phyloP scores from a whole-genome alignment of 2,888 invertebrate genomes.

The Omphaloscelis lunosa region DNA sequence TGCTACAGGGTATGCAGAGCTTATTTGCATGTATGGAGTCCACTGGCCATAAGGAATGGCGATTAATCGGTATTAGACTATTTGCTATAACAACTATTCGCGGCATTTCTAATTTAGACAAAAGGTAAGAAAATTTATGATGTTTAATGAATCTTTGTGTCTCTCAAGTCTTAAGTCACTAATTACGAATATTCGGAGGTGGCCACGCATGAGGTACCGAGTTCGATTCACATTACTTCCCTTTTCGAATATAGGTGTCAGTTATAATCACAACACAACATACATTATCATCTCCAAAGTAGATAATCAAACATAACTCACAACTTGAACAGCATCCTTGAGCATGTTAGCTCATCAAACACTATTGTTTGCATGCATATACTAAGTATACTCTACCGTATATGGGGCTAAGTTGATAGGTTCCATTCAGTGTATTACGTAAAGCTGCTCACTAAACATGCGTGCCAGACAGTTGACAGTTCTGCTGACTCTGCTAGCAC shows the following conservation, averaged over 20 bases:
- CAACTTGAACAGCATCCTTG: constrained; percentile 53
- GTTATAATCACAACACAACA: background rate
- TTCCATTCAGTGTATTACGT: constrained; percentile 29
- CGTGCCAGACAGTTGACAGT: background rate
- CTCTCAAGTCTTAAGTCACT: no score
- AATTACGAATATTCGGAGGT: no score
- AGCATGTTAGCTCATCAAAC: constrained; percentile 48
- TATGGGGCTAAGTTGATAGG: background rate
- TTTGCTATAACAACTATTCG: no score
- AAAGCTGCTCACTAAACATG: constrained; percentile 26
- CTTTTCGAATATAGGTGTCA: constrained; percentile 21
- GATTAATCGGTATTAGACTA: no score
- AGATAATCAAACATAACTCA: constrained; percentile 12
- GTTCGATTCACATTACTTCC: background rate
- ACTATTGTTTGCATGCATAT: constrained; percentile 42
- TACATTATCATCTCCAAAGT: constrained; percentile 13
- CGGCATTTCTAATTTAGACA: no score
- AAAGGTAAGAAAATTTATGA: no score
- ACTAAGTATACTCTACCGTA: constrained; percentile 9
- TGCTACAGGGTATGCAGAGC: no score
- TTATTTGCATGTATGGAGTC: no score
- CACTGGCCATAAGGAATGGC: no score
- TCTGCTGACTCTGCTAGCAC: background rate
- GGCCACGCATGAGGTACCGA: background rate
- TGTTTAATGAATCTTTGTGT: no score